Evolutionary conservation across 1,140 invertebrate genomes (phyloP), one percentile per base, ranked within the genome.

Genomic region (Caerostris extrusa): DNA sequence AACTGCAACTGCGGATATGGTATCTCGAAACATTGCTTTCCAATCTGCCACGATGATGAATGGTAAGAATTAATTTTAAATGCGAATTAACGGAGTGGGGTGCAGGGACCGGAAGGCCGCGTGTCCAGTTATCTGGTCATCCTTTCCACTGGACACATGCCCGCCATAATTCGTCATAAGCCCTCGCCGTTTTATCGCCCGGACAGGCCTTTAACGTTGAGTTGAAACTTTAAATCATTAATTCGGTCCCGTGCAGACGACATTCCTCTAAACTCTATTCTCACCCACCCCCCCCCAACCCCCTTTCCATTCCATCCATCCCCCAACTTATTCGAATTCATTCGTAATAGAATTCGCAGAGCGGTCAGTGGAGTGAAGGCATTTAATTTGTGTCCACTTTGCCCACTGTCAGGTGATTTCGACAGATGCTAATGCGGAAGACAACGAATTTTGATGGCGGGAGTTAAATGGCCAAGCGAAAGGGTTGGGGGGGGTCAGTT

Each of bases 111-210:
- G 71, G 71, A 77, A 77, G 71, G 71, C 71, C 71, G 3, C 71
- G 71, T 77, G 71, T 77, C 71, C 71, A 77, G 71, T 77, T 77
- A 77, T 77, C 71, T 77, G 71, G 71, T 77, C 71, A 77, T 77
- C 71, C 50, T 34, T 77, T 77, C 61, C 50, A 50, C 71, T 34
- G 71, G 71, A 77, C 71, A 50, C 71, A 77, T 10, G 71, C 71
- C 34, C 34, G 10, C 7, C 34, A 77, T 77, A 77, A 77, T 77
- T 77, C 71, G 71, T 77, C 71, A 77, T 77, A 77, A 77, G 71
- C 71, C 71, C 71, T 77, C 71, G 12, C 71, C 71, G 71, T 77
- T 77, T 77, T 77, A 77, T 77, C 71, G 71, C 71, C 53, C 71
- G 53, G 71, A 77, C 71, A 77, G 71, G 71, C 50, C 71, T 77